These are phyloP conservation scores for Danio choprae DNA, from an alignment of 2,797 vertebrate species.

Conservation along the genomic window DNA sequence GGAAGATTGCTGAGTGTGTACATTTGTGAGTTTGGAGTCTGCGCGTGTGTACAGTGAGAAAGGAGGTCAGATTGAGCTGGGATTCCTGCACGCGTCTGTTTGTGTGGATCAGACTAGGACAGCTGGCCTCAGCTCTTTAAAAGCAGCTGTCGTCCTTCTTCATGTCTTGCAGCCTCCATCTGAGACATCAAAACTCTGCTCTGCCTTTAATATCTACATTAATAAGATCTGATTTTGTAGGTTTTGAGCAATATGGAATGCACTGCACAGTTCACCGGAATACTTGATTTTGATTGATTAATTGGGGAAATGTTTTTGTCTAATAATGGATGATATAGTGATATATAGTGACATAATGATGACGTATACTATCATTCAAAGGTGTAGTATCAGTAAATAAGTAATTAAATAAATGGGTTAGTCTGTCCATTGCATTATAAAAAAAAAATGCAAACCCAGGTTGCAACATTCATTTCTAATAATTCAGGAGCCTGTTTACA, in stretches of 20 bases:
- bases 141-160: conserved; percentile 73
- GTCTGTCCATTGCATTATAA: no score
- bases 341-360: no score
- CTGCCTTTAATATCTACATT: conserved; percentile 1
- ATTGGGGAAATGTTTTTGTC: background rate
- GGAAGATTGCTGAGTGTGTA: conserved; percentile 48
- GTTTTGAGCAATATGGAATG: background rate
- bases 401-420: no score
- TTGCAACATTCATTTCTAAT: no score
- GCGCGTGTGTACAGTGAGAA: conserved; percentile 38
- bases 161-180: conserved; percentile 48
- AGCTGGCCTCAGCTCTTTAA: conserved; percentile 71
- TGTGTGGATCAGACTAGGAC: conserved; percentile 72
- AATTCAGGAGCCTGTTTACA: no score
- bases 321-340: no score
- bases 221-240: background rate
- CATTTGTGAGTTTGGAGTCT: conserved; percentile 47
- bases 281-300: background rate
- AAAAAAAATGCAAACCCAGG: no score
- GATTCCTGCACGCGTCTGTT: conserved; percentile 81
- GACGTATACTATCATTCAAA: no score
- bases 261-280: background rate
- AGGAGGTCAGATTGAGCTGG: conserved; percentile 72
- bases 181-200: conserved; percentile 8
- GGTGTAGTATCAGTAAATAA: no score